Conservation (phyloP, 2,888 invertebrate genomes). For the Cataglyphis rosenhaueri region DNA sequence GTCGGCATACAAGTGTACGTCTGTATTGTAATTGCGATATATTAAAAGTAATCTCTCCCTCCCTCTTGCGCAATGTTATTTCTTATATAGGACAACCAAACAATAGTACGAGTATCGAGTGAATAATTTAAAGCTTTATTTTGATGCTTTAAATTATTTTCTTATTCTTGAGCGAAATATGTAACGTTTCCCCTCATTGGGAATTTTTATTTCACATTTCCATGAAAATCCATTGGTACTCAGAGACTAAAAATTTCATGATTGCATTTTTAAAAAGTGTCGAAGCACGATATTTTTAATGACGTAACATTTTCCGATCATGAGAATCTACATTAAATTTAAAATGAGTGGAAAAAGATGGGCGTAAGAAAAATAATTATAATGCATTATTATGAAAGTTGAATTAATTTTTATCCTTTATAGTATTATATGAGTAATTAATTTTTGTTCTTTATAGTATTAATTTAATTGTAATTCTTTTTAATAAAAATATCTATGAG, state of each 20-base stretch:
- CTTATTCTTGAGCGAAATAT: background rate
- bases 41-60: slow-evolving; percentile 43
- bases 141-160: background rate
- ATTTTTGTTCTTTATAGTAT: slow-evolving; percentile 12
- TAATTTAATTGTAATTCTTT: slow-evolving; percentile 40
- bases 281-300: background rate
- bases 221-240: background rate
- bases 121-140: background rate
- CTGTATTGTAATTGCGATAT: slow-evolving; percentile 50
- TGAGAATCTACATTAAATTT: background rate
- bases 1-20: slow-evolving; percentile 27
- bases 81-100: slow-evolving; percentile 34
- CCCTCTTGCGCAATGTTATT: slow-evolving; percentile 29
- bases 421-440: slow-evolving; percentile 29
- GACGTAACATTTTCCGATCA: too few relatives aligned
- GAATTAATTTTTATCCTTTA: slow-evolving; percentile 33
- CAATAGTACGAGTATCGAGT: slow-evolving; percentile 22
- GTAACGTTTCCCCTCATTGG: background rate
- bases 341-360: background rate
- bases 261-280: background rate
- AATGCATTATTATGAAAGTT: slow-evolving; percentile 23
- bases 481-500: slow-evolving; percentile 10
- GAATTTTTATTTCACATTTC: background rate
- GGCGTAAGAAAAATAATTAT: background rate
- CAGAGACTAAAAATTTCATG: background rate